These are phyloP conservation scores for Saccostrea cuccullata DNA, from an alignment of 1,140 invertebrate genomes.

Conservation along the genomic window DNA sequence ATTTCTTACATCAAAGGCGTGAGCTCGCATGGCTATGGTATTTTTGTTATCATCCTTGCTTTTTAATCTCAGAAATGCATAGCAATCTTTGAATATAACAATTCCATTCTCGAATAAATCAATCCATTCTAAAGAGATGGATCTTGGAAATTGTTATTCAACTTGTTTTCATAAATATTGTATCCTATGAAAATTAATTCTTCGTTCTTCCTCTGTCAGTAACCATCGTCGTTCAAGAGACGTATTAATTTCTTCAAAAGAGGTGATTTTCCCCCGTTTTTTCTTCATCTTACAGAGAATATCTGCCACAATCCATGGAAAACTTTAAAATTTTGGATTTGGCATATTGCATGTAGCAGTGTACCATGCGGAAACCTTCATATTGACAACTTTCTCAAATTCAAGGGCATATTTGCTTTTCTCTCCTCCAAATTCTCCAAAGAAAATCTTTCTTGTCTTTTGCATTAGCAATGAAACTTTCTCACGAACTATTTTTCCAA, in stretches of 20 bases:
- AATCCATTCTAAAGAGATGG: not conserved
- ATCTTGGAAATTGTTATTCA: not conserved
- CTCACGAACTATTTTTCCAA: too few species aligned
- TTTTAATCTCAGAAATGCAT: too few species aligned
- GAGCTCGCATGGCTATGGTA: too few species aligned
- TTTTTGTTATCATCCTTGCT: too few species aligned
- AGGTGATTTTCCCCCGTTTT: not conserved
- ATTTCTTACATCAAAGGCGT: too few species aligned
- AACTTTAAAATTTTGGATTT: not conserved
- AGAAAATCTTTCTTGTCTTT: too few species aligned
- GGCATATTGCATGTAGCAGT: not conserved
- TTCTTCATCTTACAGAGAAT: not conserved
- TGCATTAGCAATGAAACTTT: too few species aligned
- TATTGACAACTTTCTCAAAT: not conserved
- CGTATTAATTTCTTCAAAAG: not conserved
- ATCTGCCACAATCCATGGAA: conserved; percentile 39
- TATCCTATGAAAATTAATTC: not conserved
- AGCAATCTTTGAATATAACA: too few species aligned
- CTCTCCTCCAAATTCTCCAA: too few species aligned
- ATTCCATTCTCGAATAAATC: too few species aligned
- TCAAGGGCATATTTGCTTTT: not conserved
- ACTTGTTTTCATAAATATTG: too few species aligned
- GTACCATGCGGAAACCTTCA: conserved; percentile 46
- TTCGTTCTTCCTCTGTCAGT: not conserved
- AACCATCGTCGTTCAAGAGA: not conserved